These are phyloP conservation scores for Artibeus jamaicensis DNA, from an alignment of 2,797 vertebrate species.

Conservation along the genomic window DNA sequence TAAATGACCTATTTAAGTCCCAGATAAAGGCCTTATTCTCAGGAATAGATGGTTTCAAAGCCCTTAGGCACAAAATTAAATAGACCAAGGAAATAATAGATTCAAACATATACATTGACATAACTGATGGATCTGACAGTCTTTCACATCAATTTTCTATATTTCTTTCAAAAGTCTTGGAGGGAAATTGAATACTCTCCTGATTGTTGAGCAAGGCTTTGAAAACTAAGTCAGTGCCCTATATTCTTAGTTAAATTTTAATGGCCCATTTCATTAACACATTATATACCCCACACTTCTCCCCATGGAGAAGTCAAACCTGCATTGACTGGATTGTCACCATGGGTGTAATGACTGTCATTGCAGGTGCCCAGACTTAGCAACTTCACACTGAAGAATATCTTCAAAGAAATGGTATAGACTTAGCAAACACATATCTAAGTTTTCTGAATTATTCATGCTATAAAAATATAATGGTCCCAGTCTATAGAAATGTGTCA, in stretches of 20 bases:
- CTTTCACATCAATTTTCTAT: neutral
- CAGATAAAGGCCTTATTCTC: constrained; percentile 53
- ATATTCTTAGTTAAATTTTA: neutral
- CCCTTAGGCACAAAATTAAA: constrained; percentile 46
- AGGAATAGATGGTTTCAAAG: constrained; percentile 36
- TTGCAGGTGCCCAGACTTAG: neutral
- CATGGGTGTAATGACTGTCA: accelerated
- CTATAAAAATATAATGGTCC: neutral
- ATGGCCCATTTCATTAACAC: neutral
- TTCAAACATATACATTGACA: neutral
- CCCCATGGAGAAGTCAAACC: neutral
- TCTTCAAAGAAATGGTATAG: no score
- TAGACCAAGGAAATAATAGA: constrained; percentile 46
- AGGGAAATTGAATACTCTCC: neutral
- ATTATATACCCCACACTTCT: no score
- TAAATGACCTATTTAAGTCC: constrained; percentile 61
- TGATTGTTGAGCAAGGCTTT: neutral
- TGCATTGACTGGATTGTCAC: accelerated
- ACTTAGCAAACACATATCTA: neutral
- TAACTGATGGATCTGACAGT: neutral
- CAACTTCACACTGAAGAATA: neutral
- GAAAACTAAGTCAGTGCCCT: neutral
- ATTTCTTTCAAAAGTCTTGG: constrained; percentile 51
- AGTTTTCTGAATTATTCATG: neutral
- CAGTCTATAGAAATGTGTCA: neutral